Percentiles rank a stretch among this genome's conserved stretches.
phyloP scores from a whole-genome alignment of 2,888 invertebrate species.

The Cistogaster globosa region DNA sequence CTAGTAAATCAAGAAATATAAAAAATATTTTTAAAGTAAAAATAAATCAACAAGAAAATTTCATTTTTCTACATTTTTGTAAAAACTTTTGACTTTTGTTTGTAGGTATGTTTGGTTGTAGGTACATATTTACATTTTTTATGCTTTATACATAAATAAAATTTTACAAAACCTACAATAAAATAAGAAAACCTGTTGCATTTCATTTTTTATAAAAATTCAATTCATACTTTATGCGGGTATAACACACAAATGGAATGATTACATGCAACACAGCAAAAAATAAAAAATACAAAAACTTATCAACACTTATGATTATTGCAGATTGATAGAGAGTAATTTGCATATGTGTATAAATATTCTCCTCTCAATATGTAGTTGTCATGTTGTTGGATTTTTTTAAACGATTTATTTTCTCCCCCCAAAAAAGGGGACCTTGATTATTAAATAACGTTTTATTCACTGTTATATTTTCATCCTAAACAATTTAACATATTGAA shows the following conservation, averaged over 20 bases:
- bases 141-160: not conserved
- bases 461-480: not conserved
- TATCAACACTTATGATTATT: constrained; percentile 7
- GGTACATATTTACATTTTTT: no score
- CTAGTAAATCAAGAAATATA: no score
- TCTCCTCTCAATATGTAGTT: not conserved
- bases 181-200: constrained; percentile 24
- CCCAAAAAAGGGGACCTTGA: not conserved
- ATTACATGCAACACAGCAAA: not conserved
- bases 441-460: not conserved
- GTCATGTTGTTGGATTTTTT: not conserved
- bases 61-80: no score
- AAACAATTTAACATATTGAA: not conserved
- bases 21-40: no score
- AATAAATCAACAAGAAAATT: no score
- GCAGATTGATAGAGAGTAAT: constrained; percentile 15
- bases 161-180: not conserved
- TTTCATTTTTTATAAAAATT: not conserved
- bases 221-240: constrained; percentile 1
- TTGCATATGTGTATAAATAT: not conserved
- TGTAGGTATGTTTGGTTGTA: no score
- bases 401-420: not conserved
- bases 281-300: no score
- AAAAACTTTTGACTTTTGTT: no score
- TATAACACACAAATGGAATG: not conserved